Conservation (phyloP, 2,888 invertebrate genomes). For the Ferdinandea cuprea region DNA sequence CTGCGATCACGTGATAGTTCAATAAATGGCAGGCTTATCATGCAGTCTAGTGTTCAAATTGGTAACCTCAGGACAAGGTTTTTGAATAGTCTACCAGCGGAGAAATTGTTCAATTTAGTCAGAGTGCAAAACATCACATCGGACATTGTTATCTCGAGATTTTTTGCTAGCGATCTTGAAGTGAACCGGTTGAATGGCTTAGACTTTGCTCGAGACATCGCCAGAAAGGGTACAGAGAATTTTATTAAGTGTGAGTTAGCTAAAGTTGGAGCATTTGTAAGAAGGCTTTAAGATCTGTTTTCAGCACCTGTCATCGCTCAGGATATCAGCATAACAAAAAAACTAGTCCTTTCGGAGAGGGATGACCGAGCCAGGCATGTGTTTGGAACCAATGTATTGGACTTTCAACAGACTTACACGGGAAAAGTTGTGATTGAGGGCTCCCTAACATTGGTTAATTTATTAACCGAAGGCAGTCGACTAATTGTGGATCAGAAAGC, state of each 20-base stretch:
- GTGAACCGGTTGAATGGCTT: constrained; percentile 78
- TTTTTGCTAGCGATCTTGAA: constrained; percentile 77
- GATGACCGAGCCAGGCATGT: constrained; percentile 67
- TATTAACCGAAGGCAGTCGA: constrained; percentile 65
- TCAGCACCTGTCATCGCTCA: constrained; percentile 80
- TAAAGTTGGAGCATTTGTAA: not conserved
- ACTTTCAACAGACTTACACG: constrained; percentile 79
- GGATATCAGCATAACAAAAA: constrained; percentile 77
- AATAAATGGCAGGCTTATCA: constrained; percentile 78
- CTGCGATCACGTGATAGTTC: constrained; percentile 78
- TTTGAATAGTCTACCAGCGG: constrained; percentile 78
- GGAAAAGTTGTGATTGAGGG: constrained; percentile 79
- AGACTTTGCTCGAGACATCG: constrained; percentile 79
- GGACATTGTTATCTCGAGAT: constrained; percentile 78
- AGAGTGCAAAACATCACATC: constrained; percentile 78
- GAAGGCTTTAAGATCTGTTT: not conserved
- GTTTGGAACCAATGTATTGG: constrained; percentile 62
- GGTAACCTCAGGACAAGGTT: constrained; percentile 73
- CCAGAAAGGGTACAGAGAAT: constrained; percentile 77
- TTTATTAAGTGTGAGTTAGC: constrained; percentile 75
- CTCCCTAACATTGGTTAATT: constrained; percentile 77
- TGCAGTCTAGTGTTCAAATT: constrained; percentile 77
- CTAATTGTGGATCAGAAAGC: constrained; percentile 68
- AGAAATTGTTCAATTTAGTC: constrained; percentile 78
- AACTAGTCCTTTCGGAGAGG: constrained; percentile 76